Conservation (phyloP, 92 coral and sea anemone genomes). For the Scolanthus callimorphus region DNA sequence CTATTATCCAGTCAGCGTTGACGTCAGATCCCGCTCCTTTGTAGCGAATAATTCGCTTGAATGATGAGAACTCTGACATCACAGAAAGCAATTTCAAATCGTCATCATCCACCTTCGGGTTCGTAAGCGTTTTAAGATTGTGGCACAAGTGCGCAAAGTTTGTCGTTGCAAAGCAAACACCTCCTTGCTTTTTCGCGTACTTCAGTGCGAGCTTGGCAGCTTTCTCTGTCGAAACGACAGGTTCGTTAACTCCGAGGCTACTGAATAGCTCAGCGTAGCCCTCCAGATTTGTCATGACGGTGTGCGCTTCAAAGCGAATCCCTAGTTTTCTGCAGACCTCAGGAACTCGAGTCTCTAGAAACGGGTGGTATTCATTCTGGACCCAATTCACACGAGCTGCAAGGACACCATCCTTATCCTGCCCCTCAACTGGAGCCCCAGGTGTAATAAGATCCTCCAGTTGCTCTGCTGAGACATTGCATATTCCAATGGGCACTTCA, state of each 20-base stretch:
- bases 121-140: constrained; percentile 20
- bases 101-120: constrained; percentile 12
- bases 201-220: constrained; percentile 42
- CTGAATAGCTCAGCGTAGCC: constrained; percentile 34
- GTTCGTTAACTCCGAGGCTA: constrained; percentile 13
- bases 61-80: constrained; percentile 31
- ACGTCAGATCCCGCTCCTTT: constrained; percentile 37
- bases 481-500: constrained; percentile 55
- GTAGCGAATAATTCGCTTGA: constrained; percentile 44
- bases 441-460: constrained; percentile 37
- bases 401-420: constrained; percentile 5
- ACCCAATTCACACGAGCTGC: constrained; percentile 54
- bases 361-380: constrained; percentile 62
- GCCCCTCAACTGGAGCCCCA: neutral
- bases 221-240: constrained; percentile 9
- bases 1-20: constrained; percentile 40
- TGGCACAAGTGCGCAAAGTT: constrained; percentile 39
- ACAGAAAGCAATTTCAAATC: constrained; percentile 28
- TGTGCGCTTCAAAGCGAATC: constrained; percentile 52
- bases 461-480: constrained; percentile 53
- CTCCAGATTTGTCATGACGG: constrained; percentile 44
- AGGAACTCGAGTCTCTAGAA: constrained; percentile 43
- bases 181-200: constrained; percentile 39
- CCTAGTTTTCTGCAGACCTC: constrained; percentile 45
- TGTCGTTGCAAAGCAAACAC: constrained; percentile 49